Evolutionary conservation across 2,888 invertebrate species (phyloP), one percentile per base, ranked within the genome.

Genomic region (Dicycla oo): DNA sequence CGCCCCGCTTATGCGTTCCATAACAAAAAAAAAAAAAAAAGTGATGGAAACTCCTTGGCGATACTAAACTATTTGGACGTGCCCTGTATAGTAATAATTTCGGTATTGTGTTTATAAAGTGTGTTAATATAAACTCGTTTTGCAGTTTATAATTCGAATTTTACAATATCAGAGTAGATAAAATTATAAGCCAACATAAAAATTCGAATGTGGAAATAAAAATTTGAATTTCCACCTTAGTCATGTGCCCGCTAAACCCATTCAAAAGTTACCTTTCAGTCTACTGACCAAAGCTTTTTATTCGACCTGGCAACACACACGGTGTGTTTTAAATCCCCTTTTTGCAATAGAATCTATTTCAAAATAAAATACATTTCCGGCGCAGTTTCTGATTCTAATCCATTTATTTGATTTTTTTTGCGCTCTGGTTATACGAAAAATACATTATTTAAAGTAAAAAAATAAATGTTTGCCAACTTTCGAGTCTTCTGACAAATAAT

Each of bases 221-320:
- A 47, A 58, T 13, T 13, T 26, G 18, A 73, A 60, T 61, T 38
- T 26, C 18, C 18, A 26, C 15, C 38, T 13, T 7, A 5, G 47
- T 49, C 7, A 13, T 8, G 3, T 11, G 1, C 13, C 8, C 1
- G 18, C n/a, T 64, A 61, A 67, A 3, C 49, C 30, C n/a, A 68
- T 78, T 68, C 45, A 78, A 68, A 78, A 47, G 26, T 61, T 65
- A 49, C 67, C n/a, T 38, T 67, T 63, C 53, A 78, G 15, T 40
- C 11, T 69, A 43, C 30, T 57, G 40, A 30, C 64, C 23, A 61
- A 80, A 60, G 66, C 30, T 23, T 75, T 76, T 77, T 64, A 71
- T 74, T 77, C 43, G 51, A 66, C 40, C 61, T 66, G 57, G 57
- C 57, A 62, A 61, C 58, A 69, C 62, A 43, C 40, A 54, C 20